These are phyloP conservation scores for Sakesphorus luctuosus DNA, from an alignment of 2,113 vertebrate species.

Conservation along the genomic window DNA sequence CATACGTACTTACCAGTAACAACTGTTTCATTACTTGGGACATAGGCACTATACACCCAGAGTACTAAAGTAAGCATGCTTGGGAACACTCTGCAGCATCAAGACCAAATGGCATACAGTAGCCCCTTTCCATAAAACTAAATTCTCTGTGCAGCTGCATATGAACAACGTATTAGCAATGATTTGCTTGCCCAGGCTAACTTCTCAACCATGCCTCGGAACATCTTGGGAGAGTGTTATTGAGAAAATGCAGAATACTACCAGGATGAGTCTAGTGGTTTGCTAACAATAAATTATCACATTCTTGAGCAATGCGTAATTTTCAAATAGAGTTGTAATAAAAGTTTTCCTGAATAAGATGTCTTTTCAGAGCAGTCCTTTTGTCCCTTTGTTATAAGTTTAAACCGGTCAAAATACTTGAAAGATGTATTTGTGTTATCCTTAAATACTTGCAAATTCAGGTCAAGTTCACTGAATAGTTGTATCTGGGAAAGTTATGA, in stretches of 20 bases:
- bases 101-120: neutral
- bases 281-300: neutral
- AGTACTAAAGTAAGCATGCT: neutral
- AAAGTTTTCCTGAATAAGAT: neutral
- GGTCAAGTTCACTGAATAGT: neutral
- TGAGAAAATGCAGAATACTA: neutral
- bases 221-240: neutral
- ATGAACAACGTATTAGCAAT: neutral
- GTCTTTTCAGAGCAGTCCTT: neutral
- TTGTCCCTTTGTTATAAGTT: neutral
- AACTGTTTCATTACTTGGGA: neutral
- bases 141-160: neutral
- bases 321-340: neutral
- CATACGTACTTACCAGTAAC: neutral
- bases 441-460: neutral
- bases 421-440: neutral
- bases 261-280: neutral
- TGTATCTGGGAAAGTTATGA: neutral
- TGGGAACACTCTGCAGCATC: neutral
- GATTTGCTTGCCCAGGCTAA: neutral
- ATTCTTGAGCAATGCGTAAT: neutral
- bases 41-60: fast-evolving
- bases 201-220: neutral
- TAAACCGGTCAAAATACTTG: neutral
- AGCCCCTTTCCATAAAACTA: neutral